Evolutionary conservation across 2,797 vertebrate genomes (phyloP), one percentile per base, ranked within the genome.

Genomic region (Anolis apletophallus): DNA sequence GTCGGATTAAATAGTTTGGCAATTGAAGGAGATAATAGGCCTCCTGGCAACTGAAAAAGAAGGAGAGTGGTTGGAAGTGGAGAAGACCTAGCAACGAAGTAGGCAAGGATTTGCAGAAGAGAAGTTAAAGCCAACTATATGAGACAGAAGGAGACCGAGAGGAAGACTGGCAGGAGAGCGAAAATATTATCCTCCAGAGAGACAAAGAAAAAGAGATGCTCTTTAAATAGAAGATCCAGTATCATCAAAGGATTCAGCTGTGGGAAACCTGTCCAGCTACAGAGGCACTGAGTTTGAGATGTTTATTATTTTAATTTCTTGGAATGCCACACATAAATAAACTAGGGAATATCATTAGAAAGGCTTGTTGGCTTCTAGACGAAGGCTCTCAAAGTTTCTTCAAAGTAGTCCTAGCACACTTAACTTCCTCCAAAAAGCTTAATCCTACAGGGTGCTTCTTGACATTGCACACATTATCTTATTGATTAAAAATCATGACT

Each of bases 201-300:
- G 87, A 91, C 89, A 85, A 89, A 94, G 91, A 91, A 90, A 94
- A 80, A 88, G 81, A 94, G 89, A 88, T 54, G 61, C 88, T 91
- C 93, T 81, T 86, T 93, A 95, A 95, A 94, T 94, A 94, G 94
- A 88, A 94, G 92, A 74, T 76, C 89, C 32, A 90, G 88, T 90
- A 87, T 93, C 94, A 94, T 95, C 94, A 95, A 94, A 95, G 86
- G 85, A 88, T 91, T 94, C 83, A 90, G 82, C 94, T 94, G 94
- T 94, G 94, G 94, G 95, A 95, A 95, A 94, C 95, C 93, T 95
- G 92, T 95, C 89, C 90, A 87, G 86, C 88, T 88, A 88, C n/a
- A 92, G 91, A 94, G 78, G 89, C 88, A 92, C 88, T 23, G 73
- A 92, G 88, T 21, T 82, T 86, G 86, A 88, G 79, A 92, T 93